phyloP scores from a whole-genome alignment of 2,797 vertebrate species.

The Lerista edwardsae region DNA sequence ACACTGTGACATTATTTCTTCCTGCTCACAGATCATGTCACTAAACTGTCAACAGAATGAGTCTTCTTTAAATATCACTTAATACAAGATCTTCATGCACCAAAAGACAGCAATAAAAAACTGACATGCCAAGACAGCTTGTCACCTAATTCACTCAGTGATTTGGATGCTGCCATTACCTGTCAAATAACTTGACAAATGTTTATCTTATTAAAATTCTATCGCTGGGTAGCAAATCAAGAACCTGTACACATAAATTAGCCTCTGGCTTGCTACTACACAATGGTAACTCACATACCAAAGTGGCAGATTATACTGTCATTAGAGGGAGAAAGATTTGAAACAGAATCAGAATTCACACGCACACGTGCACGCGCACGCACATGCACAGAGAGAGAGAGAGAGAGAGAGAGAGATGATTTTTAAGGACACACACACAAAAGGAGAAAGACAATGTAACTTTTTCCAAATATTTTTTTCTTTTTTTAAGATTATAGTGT shows the following conservation, averaged over 20 bases:
- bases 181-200: constrained; percentile 54
- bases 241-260: constrained; percentile 45
- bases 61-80: constrained; percentile 54
- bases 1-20: constrained; percentile 33
- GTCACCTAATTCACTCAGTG: constrained; percentile 54
- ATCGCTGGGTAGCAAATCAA: constrained; percentile 46
- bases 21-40: constrained; percentile 48
- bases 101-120: constrained; percentile 54
- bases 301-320: constrained; percentile 1
- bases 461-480: no score
- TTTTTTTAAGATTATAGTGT: no score
- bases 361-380: no score
- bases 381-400: no score
- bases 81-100: constrained; percentile 40
- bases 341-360: rapidly evolving
- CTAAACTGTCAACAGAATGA: constrained; percentile 57
- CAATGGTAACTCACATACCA: constrained; percentile 1
- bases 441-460: background rate
- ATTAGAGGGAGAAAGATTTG: constrained; percentile 30
- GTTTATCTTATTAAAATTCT: constrained; percentile 59
- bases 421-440: no score
- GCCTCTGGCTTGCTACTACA: constrained; percentile 2
- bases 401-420: no score
- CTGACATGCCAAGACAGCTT: constrained; percentile 49
- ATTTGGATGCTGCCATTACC: constrained; percentile 54